Evolutionary conservation across 2,113 vertebrate species (phyloP).

Genomic region (Paratilapia polleni): DNA sequence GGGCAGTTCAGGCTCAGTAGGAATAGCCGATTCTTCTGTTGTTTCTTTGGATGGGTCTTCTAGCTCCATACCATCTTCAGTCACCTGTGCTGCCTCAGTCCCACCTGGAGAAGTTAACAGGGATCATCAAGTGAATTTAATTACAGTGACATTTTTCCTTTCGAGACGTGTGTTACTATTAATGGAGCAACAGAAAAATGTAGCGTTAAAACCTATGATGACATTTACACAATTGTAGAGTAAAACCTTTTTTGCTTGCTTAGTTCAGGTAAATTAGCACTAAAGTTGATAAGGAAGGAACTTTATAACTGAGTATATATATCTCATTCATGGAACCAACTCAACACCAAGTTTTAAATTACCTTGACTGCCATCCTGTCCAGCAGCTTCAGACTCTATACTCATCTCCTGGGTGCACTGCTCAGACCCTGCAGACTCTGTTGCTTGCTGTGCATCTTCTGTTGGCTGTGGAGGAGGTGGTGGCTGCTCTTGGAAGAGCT

Average conservation of each 20-base stretch:
- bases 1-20: constrained; percentile 81
- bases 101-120: constrained; percentile 26
- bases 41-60: constrained; percentile 85
- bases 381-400: background rate
- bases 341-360: background rate
- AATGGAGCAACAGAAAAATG: background rate
- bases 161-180: background rate
- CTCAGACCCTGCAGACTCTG: background rate
- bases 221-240: background rate
- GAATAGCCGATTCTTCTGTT: constrained; percentile 49
- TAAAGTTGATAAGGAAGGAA: background rate
- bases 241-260: background rate
- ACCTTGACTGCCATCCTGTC: constrained; percentile 51
- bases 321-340: background rate
- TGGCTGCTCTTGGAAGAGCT: constrained; percentile 55
- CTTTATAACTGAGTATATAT: background rate
- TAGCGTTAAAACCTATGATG: background rate
- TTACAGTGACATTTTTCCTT: background rate
- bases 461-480: constrained; percentile 43
- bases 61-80: constrained; percentile 83
- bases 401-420: constrained; percentile 25
- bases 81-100: background rate
- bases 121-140: background rate
- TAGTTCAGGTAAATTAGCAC: background rate
- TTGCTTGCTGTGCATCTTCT: constrained; percentile 41